These are phyloP conservation scores for Syncerus caffer DNA, from an alignment of 2,797 vertebrate species.

Conservation along the genomic window DNA sequence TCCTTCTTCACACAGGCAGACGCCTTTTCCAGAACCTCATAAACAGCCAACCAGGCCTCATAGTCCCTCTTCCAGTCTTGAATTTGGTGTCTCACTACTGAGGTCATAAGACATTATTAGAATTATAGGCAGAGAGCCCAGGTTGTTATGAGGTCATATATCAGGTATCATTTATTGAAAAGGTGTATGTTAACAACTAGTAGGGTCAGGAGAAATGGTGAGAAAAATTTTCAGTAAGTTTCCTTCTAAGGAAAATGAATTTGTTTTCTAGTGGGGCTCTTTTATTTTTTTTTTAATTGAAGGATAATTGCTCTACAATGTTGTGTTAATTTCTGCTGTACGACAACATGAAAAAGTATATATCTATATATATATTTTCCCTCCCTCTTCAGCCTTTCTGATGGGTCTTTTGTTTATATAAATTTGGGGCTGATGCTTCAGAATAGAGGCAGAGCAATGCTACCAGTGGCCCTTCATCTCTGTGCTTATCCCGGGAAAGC, in stretches of 20 bases:
- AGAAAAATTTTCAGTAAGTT: neutral
- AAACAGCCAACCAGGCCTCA: neutral
- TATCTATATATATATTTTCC: neutral
- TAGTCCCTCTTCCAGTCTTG: neutral
- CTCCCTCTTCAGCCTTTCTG: neutral
- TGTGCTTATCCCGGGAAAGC: neutral
- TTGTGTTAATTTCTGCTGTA: neutral
- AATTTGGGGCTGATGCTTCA: neutral
- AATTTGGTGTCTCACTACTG: neutral
- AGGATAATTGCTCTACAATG: neutral
- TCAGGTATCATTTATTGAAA: neutral
- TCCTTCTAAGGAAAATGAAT: slow-evolving; percentile 1
- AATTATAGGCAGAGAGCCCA: neutral
- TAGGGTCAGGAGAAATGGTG: neutral
- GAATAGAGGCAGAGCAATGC: neutral
- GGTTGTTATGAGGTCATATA: neutral
- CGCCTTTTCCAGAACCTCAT: neutral
- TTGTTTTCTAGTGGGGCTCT: neutral
- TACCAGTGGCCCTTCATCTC: neutral
- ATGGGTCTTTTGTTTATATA: neutral
- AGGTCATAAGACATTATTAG: neutral
- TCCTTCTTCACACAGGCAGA: neutral
- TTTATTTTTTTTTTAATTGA: neutral
- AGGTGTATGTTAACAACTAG: neutral
- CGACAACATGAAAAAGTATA: neutral